Percentiles rank a stretch among this genome's conserved stretches.
These are phyloP conservation scores for Brachyhypopomus gauderio DNA, from an alignment of 2,113 vertebrate genomes.

Conservation along the genomic window DNA sequence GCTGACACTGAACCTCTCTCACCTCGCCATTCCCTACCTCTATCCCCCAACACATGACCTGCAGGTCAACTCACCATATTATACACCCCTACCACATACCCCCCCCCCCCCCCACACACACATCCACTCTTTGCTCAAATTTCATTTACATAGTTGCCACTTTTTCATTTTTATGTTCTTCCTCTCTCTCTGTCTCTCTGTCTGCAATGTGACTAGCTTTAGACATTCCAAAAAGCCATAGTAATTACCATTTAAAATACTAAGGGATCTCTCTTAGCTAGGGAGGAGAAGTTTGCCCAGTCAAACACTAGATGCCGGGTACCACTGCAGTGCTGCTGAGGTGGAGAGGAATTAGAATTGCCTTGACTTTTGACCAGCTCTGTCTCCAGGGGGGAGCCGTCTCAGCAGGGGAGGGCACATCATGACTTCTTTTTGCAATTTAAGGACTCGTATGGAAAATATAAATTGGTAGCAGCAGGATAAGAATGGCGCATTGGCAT, in stretches of 20 bases:
- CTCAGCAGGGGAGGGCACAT: slow-evolving; percentile 64
- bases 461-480: slow-evolving; percentile 76
- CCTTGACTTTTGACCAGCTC: slow-evolving; percentile 79
- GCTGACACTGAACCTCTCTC: slow-evolving; percentile 47
- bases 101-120: slow-evolving; percentile 1
- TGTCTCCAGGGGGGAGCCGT: slow-evolving; percentile 64
- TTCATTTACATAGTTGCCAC: slow-evolving; percentile 49
- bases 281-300: slow-evolving; percentile 71
- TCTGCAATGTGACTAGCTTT: slow-evolving; percentile 40
- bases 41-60: slow-evolving; percentile 52
- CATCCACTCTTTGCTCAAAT: slow-evolving; percentile 20
- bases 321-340: slow-evolving; percentile 61
- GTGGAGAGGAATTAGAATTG: slow-evolving; percentile 74
- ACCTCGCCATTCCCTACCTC: slow-evolving; percentile 52
- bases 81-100: slow-evolving; percentile 54
- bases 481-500: slow-evolving; percentile 68
- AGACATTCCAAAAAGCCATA: slow-evolving; percentile 47
- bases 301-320: slow-evolving; percentile 68
- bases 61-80: slow-evolving; percentile 56
- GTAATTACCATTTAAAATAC: slow-evolving; percentile 84
- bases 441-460: slow-evolving; percentile 77
- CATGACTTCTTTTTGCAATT: slow-evolving; percentile 70
- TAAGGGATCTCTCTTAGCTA: slow-evolving; percentile 67
- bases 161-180: slow-evolving; percentile 5
- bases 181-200: neutral